Evolutionary conservation across 1,140 invertebrate genomes (phyloP).

Genomic region (Apis dorsata): DNA sequence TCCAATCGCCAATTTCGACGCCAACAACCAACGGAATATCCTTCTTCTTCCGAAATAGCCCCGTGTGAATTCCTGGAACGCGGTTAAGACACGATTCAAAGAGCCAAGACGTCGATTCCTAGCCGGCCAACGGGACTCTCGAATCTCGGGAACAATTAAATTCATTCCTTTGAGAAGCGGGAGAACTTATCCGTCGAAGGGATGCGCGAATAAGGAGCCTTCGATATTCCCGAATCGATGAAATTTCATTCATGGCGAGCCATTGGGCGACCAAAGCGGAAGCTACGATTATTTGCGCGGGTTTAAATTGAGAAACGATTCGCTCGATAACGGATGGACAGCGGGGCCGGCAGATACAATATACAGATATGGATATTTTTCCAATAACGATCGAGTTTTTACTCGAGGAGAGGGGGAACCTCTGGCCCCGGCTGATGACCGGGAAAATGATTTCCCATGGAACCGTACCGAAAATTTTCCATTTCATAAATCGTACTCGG

Average conservation of each 20-base stretch:
- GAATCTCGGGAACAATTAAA: not conserved
- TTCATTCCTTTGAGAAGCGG: not conserved
- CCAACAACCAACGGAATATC: not conserved
- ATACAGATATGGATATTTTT: not conserved
- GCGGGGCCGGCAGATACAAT: not conserved
- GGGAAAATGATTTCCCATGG: slow-evolving; percentile 14
- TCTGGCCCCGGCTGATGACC: not conserved
- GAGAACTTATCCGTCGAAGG: not conserved
- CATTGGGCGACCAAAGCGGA: too few species aligned
- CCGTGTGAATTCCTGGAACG: not conserved
- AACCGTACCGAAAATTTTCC: slow-evolving; percentile 12
- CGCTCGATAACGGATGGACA: not conserved
- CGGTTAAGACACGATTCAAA: not conserved
- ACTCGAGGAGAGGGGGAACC: not conserved
- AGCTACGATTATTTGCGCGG: too few species aligned
- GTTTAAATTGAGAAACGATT: not conserved
- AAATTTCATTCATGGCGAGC: not conserved
- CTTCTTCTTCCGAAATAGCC: not conserved
- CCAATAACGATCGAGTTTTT: not conserved
- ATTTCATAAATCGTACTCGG: slow-evolving; percentile 12
- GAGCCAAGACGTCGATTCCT: not conserved
- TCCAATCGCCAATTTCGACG: not conserved
- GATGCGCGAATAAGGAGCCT: not conserved
- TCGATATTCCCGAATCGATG: not conserved
- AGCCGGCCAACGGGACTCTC: too few species aligned